These are phyloP conservation scores for Sipha maydis DNA, from an alignment of 2,888 invertebrate genomes.

Conservation along the genomic window DNA sequence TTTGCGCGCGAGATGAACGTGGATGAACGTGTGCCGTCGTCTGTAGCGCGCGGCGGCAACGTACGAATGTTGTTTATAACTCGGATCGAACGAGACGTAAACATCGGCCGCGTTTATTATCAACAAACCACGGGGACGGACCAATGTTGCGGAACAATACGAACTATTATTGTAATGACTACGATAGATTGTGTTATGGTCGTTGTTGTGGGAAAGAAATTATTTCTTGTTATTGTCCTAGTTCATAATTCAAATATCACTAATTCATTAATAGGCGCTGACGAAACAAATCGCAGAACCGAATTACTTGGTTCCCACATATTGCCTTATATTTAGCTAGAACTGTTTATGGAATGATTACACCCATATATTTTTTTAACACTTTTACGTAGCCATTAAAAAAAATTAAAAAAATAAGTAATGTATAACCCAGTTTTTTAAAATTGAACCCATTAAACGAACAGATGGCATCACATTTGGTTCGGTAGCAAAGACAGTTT, in stretches of 20 bases:
- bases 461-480: slow-evolving; percentile 53
- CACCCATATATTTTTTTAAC: slow-evolving; percentile 45
- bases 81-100: neutral
- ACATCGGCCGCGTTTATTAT: neutral
- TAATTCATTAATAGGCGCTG: no score
- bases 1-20: no score
- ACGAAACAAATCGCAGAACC: neutral
- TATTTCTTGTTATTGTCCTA: no score
- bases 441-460: slow-evolving; percentile 50
- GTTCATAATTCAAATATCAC: no score
- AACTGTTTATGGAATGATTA: slow-evolving; percentile 16
- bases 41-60: neutral
- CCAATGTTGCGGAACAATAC: neutral
- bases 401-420: neutral
- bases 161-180: neutral
- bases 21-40: no score
- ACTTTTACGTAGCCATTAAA: slow-evolving; percentile 22
- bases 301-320: slow-evolving; percentile 18
- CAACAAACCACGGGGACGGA: neutral
- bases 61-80: slow-evolving; percentile 3
- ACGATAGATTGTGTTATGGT: neutral
- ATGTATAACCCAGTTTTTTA: slow-evolving; percentile 6
- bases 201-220: no score
- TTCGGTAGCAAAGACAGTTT: slow-evolving; percentile 38
- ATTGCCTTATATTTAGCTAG: slow-evolving; percentile 44